Base-by-base conservation (phyloP, 2,797 vertebrate genomes). In the Pangasius mekongensis region DNA sequence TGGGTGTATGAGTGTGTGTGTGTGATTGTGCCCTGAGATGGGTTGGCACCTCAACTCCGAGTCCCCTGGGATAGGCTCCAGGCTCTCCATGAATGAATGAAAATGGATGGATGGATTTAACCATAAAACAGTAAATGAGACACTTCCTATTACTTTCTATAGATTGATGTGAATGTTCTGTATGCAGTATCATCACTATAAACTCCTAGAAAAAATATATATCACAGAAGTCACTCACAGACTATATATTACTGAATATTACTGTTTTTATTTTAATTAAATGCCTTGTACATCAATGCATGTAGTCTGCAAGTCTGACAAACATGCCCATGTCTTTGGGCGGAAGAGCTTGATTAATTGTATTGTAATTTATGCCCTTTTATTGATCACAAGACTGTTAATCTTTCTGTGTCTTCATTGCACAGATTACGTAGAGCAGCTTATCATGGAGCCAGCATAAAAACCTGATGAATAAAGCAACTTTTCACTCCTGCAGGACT, bases 351-450 rank as follows among this genome's bases (percentile, higher is more conserved):
- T 87, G 81, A 91, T 91, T 91, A 82, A 89, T 85, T 76, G 80
- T 69, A 22, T 62, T 90, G 62, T 76, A 88, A 88, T 88, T 88
- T 81, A 90, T 87, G 85, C 49, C 49, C 67, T 87, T 90, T 22
- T 87, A 90, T 91, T 87, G 91, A 89, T 91, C 90, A 87, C 27
- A 1, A 47, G 56, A 43, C 76, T 54, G 85, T 85, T 91, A 80
- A 88, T 88, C 85, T 87, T 84, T 83, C 27, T 47, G 27, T 82
- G 56, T 74, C 73, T 56, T 85, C 24, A 69, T 18, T 81, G 36
- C 83, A 74, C 30, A 39, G 76, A 54, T 77, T 85, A 84, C 1
- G 14, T 78, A 85, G 71, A 87, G 83, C 30, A 73, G 52, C 67
- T 87, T 54, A 62, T 85, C 66, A 71, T 74, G 54, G 7, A 74